Conservation (phyloP, 2,113 vertebrate species). For the Pelobates fuscus region DNA sequence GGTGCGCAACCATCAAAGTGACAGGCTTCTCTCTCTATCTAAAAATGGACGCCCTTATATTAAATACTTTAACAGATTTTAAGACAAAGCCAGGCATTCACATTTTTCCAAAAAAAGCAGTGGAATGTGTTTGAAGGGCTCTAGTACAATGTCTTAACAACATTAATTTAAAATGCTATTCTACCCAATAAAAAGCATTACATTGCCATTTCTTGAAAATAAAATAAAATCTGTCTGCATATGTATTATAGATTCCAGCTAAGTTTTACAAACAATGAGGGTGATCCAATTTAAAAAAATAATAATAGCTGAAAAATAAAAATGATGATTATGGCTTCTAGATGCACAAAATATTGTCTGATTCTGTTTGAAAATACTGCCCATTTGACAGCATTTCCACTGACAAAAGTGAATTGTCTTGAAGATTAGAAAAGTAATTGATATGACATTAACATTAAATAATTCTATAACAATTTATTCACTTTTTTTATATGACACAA, state of each 20-base stretch:
- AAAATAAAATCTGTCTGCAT: conserved; percentile 9
- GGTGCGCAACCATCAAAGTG: conserved; percentile 55
- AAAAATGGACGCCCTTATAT: conserved; percentile 52
- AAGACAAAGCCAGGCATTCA: conserved; percentile 59
- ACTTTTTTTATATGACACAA: too few relatives aligned
- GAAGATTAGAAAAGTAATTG: too few relatives aligned
- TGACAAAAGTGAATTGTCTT: too few relatives aligned
- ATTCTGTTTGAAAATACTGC: too few relatives aligned
- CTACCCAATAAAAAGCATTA: conserved; percentile 28
- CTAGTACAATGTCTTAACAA: conserved; percentile 39
- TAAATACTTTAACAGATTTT: conserved; percentile 53
- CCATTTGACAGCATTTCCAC: too few relatives aligned
- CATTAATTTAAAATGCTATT: conserved; percentile 36
- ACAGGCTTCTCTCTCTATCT: conserved; percentile 62
- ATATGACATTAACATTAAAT: too few relatives aligned
- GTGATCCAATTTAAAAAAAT: not conserved
- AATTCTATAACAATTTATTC: too few relatives aligned
- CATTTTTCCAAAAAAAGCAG: conserved; percentile 59
- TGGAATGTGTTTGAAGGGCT: conserved; percentile 53
- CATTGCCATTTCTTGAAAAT: conserved; percentile 26
- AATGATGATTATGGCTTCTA: conserved; percentile 8
- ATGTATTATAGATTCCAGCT: conserved; percentile 29
- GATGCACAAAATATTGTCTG: not conserved
- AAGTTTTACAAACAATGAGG: not conserved
- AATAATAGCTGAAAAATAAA: too few relatives aligned